phyloP scores from a whole-genome alignment of 2,888 invertebrate genomes.

The Eledona agricola region DNA sequence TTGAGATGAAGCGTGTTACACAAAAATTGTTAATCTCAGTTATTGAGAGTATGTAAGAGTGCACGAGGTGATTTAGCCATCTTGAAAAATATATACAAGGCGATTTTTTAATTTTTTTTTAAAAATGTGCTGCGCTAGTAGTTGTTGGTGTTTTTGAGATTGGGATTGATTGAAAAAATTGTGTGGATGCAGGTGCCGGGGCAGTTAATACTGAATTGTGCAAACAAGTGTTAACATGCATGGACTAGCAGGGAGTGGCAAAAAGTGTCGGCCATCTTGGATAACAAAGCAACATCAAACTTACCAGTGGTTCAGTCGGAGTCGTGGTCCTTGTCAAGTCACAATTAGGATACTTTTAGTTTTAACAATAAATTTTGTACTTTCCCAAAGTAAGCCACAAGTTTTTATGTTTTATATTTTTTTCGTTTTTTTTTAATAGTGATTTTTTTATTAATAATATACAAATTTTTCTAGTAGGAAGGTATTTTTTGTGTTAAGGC shows the following conservation, averaged over 20 bases:
- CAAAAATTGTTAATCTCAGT: too few relatives aligned
- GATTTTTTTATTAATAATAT: slow-evolving; percentile 59
- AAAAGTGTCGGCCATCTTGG: slow-evolving; percentile 43
- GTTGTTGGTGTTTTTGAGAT: too few relatives aligned
- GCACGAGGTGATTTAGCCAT: too few relatives aligned
- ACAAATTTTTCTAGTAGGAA: slow-evolving; percentile 60
- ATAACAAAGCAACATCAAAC: slow-evolving; percentile 37
- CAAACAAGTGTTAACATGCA: too few relatives aligned
- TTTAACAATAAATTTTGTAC: slow-evolving; percentile 54
- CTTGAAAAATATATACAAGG: too few relatives aligned
- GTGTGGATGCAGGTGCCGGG: too few relatives aligned
- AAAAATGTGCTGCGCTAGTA: too few relatives aligned
- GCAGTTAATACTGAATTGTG: too few relatives aligned
- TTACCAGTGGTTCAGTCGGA: slow-evolving; percentile 42
- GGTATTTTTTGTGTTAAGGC: slow-evolving; percentile 59
- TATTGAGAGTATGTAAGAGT: too few relatives aligned
- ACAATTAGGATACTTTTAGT: slow-evolving; percentile 46
- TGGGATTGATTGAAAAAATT: too few relatives aligned
- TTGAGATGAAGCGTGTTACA: too few relatives aligned
- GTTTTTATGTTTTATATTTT: slow-evolving; percentile 46
- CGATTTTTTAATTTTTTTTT: too few relatives aligned
- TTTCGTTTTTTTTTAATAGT: slow-evolving; percentile 51
- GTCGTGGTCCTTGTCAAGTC: slow-evolving; percentile 42
- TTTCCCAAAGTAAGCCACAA: slow-evolving; percentile 57
- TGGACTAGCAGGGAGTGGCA: slow-evolving; percentile 40